These are phyloP conservation scores for Ianthella basta DNA, from an alignment of 37 sponge, comb jelly and placozoan genomes.

Conservation along the genomic window DNA sequence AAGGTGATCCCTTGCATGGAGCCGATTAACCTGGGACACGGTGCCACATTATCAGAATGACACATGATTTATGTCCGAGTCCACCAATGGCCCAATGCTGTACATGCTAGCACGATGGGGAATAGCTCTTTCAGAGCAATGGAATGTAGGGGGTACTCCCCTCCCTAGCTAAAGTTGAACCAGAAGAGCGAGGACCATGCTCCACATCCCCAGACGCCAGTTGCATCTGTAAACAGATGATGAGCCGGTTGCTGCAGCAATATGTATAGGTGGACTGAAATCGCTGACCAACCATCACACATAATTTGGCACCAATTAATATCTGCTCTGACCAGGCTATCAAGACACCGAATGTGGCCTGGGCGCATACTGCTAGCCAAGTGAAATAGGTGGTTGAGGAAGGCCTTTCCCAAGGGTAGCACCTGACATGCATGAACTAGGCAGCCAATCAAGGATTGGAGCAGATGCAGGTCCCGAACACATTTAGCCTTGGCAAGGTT, in stretches of 20 bases:
- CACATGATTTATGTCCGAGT: not conserved
- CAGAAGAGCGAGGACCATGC: not conserved
- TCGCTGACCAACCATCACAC: not conserved
- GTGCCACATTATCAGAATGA: slow-evolving; percentile 30
- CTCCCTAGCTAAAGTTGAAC: slow-evolving; percentile 17
- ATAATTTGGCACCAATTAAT: slow-evolving; percentile 19
- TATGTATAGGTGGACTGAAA: not conserved
- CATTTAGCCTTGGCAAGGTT: not conserved
- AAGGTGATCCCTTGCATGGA: not conserved
- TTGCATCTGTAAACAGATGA: slow-evolving; percentile 12
- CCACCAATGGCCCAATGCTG: not conserved
- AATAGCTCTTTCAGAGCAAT: slow-evolving; percentile 12
- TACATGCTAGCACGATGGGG: not conserved
- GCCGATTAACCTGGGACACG: slow-evolving; percentile 8
- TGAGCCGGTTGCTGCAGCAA: not conserved
- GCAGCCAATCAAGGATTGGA: slow-evolving; percentile 26
- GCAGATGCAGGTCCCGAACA: not conserved
- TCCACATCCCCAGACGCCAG: slow-evolving; percentile 34
- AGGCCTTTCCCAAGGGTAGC: slow-evolving; percentile 28
- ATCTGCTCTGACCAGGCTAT: not conserved
- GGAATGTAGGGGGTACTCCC: not conserved
- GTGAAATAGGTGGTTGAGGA: slow-evolving; percentile 27
- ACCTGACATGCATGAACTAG: slow-evolving; percentile 32
- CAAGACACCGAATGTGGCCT: not conserved
- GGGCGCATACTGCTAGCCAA: not conserved